These are phyloP conservation scores for Aleiodes leptofemur DNA, from an alignment of 2,888 invertebrate species.

Conservation along the genomic window DNA sequence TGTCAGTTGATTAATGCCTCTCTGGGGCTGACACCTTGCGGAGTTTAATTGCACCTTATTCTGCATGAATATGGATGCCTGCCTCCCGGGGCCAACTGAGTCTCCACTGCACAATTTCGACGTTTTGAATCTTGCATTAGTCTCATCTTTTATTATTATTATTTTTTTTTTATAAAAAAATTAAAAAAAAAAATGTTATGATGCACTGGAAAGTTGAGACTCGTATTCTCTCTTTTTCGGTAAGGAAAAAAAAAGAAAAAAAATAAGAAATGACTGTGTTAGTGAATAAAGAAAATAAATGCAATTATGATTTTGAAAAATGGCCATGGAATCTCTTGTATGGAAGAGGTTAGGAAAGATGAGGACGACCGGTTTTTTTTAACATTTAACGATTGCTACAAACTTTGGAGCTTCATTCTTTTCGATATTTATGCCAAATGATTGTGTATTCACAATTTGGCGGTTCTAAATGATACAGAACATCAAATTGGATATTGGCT, in stretches of 20 bases:
- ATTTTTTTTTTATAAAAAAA: no score
- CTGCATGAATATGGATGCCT: conserved; percentile 74
- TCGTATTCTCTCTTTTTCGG: no score
- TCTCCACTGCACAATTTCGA: conserved; percentile 26
- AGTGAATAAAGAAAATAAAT: conserved; percentile 60
- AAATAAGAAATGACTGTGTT: background rate
- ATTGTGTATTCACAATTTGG: conserved; percentile 10
- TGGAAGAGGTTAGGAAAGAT: conserved; percentile 48
- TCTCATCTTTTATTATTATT: conserved; percentile 18
- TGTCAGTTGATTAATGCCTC: conserved; percentile 74
- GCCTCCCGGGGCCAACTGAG: conserved; percentile 66
- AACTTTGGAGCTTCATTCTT: background rate
- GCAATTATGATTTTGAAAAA: conserved; percentile 74
- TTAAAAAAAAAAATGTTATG: conserved; percentile 10
- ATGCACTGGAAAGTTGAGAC: conserved; percentile 25
- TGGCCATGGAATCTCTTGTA: conserved; percentile 57
- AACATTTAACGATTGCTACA: conserved; percentile 7
- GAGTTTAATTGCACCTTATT: conserved; percentile 75
- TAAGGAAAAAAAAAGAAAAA: no score
- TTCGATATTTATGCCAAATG: conserved; percentile 19
- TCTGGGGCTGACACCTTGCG: conserved; percentile 73
- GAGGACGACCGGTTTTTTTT: conserved; percentile 62
- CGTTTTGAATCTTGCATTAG: conserved; percentile 25
- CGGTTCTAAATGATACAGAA: conserved; percentile 5
- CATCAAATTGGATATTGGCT: conserved; percentile 22